Percentiles rank a stretch among this genome's conserved stretches.
Conservation (phyloP, 2,888 invertebrate genomes). For the Lepidochrysops patricia region DNA sequence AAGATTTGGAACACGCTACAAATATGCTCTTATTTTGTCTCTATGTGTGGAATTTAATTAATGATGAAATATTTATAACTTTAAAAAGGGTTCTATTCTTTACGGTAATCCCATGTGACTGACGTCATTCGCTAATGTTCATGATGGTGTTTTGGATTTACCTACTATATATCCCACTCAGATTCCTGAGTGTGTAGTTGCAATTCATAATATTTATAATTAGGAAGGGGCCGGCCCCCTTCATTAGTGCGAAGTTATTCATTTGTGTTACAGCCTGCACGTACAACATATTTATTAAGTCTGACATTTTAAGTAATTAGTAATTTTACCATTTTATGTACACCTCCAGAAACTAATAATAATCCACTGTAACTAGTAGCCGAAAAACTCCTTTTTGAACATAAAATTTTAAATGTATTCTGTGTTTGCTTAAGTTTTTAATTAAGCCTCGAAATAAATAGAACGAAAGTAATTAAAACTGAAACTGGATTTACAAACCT, state of each 20-base stretch:
- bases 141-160: not conserved
- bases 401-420: not conserved
- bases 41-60: not conserved
- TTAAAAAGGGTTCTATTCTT: not conserved
- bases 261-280: not conserved
- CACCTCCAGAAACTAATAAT: not conserved
- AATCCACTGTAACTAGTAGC: not conserved
- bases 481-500: constrained; percentile 7
- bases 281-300: too few relatives aligned
- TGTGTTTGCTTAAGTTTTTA: not conserved
- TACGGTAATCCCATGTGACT: not conserved
- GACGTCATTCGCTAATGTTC: not conserved
- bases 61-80: not conserved
- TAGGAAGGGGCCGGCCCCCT: not conserved
- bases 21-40: not conserved
- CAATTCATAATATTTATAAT: constrained; percentile 15
- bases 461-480: constrained; percentile 1
- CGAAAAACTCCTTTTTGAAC: too few relatives aligned
- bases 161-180: not conserved
- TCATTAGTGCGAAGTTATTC: not conserved
- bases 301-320: not conserved
- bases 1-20: not conserved
- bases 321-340: not conserved
- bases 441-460: not conserved
- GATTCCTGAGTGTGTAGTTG: not conserved